Evolutionary conservation across 2,113 vertebrate genomes (phyloP).

Genomic region (Oophaga pumilio): DNA sequence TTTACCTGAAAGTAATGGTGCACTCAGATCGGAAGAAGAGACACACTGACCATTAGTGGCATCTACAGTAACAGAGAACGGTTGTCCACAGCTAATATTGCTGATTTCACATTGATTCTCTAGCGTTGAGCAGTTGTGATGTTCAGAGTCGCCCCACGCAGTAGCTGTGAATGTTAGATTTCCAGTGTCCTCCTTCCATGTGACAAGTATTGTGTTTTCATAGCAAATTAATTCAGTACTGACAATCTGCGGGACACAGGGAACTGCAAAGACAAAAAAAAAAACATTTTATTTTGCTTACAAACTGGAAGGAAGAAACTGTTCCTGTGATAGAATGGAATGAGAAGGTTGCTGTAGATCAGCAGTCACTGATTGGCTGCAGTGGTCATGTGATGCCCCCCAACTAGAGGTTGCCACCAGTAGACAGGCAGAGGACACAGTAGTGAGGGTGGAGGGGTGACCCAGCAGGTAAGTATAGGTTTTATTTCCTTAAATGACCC

Average conservation of each 20-base stretch:
- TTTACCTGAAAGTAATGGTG: slow-evolving; percentile 31
- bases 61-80: slow-evolving; percentile 16
- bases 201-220: slow-evolving; percentile 26
- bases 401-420: no score
- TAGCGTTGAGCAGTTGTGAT: slow-evolving; percentile 15
- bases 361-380: no score
- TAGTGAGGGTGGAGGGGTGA: no score
- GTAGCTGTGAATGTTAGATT: slow-evolving; percentile 38
- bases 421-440: no score
- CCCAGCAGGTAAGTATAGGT: no score
- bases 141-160: neutral
- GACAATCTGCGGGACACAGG: slow-evolving; percentile 29
- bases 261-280: slow-evolving; percentile 1
- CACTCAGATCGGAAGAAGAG: neutral
- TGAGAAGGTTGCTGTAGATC: no score
- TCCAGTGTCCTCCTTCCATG: neutral
- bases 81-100: slow-evolving; percentile 27
- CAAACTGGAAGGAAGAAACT: no score
- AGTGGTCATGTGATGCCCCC: no score
- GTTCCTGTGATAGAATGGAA: no score
- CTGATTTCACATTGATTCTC: slow-evolving; percentile 9
- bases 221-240: neutral
- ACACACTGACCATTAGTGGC: slow-evolving; percentile 47
- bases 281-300: neutral
- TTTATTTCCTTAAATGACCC: no score